phyloP scores from a whole-genome alignment of 2,113 vertebrate genomes.

The Cryptomyrus ogoouensis region DNA sequence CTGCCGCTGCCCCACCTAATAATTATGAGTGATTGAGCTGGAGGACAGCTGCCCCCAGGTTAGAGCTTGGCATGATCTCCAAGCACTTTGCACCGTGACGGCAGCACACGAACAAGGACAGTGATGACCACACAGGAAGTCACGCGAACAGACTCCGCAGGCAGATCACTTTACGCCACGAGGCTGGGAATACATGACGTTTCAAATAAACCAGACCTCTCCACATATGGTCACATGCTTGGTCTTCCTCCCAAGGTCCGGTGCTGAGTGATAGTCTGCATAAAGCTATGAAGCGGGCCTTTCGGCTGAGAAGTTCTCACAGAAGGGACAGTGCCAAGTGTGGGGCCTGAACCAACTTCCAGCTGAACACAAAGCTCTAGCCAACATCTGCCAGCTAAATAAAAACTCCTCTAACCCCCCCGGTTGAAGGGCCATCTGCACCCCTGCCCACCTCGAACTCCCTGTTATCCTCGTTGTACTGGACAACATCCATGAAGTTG shows the following conservation, averaged over 20 bases:
- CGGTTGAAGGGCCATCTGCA: background rate
- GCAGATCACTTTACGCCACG: background rate
- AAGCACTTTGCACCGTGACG: background rate
- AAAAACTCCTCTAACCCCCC: background rate
- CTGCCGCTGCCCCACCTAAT: conserved; percentile 8
- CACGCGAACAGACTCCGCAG: background rate
- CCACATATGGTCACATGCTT: background rate
- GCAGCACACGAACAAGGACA: background rate
- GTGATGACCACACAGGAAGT: background rate
- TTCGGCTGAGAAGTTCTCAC: background rate
- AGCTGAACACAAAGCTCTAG: background rate
- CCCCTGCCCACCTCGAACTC: conserved; percentile 53
- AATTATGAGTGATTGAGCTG: background rate
- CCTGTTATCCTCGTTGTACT: conserved; percentile 57
- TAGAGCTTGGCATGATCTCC: background rate
- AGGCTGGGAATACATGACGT: background rate
- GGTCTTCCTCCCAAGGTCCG: background rate
- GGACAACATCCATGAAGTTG: conserved; percentile 56
- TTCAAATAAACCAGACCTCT: background rate
- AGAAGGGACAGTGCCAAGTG: background rate
- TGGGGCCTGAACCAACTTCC: background rate
- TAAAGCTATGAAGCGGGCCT: background rate
- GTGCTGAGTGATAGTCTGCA: background rate
- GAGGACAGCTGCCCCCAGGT: background rate
- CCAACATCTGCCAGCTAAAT: background rate